Evolutionary conservation across 2,113 vertebrate species (phyloP), one percentile per base, ranked within the genome.

Genomic region (Indicator indicator): DNA sequence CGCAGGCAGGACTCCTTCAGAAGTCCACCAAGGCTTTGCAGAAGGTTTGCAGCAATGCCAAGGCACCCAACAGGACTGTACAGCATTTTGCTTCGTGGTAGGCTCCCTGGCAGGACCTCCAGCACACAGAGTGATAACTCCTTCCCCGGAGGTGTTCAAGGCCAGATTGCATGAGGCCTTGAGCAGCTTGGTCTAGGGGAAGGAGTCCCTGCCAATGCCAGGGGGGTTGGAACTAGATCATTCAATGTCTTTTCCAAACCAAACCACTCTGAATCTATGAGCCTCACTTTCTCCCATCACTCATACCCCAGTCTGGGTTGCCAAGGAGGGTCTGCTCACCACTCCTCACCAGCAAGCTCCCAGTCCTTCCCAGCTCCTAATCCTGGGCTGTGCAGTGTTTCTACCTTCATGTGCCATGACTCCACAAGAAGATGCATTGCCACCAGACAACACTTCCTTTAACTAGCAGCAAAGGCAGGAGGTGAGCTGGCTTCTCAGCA

Each of bases 51-150:
- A 5, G 33, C 54, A 6, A 3, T 0, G 23, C 48, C 6, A 11
- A 13, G 32, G 60, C 54, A 50, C 48, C 52, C 60, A 2, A 2
- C 7, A 7, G 23, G 27, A 4, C 32, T 5, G 18, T 1, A 7
- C 9, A 4, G 76, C 9, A 1, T 2, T 11, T 18, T 6, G 1
- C 9, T 19, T 4, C 1, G 3, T 0, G 2, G 9, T 1, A 7
- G 38, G 42, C 21, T 5, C 13, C 44, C 3, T 0, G 12, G 54
- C 40, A 12, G 9, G 38, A 64, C 28, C 32, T 16, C 73, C 48
- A 4, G 55, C 55, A 23, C 65, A 3, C 9, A 1, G 23, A 52
- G 23, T 24, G 23, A 24, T 52, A 52, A 24, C 23, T 5, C 23
- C 50, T 6, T 52, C 50, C 50, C 50, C 24, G 50, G 50, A 52